phyloP scores from a whole-genome alignment of 2,888 invertebrate genomes.

The Sinopyrophorus schimmeli region DNA sequence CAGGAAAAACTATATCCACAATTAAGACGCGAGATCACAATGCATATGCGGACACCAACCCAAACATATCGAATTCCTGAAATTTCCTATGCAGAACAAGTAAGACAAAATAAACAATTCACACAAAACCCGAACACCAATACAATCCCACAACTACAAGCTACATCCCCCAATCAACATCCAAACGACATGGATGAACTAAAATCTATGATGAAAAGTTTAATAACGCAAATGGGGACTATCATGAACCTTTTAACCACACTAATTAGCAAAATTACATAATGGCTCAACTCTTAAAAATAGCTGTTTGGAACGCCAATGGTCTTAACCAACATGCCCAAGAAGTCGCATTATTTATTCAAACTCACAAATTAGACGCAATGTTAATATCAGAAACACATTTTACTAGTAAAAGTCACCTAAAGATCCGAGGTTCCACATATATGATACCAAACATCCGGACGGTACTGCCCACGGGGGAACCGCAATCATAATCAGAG shows the following conservation, averaged over 20 bases:
- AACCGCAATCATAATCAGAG: too few relatives aligned
- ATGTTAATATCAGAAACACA: too few relatives aligned
- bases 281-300: constrained; percentile 3
- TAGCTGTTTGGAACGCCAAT: too few relatives aligned
- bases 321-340: too few relatives aligned
- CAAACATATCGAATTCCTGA: constrained; percentile 1
- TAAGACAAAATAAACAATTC: not conserved
- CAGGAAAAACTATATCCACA: not conserved
- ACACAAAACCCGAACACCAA: not conserved
- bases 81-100: not conserved
- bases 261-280: constrained; percentile 3
- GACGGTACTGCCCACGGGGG: too few relatives aligned
- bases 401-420: too few relatives aligned
- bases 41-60: not conserved
- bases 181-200: constrained; percentile 5
- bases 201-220: constrained; percentile 8
- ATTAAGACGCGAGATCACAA: constrained; percentile 1
- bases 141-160: constrained; percentile 1
- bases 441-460: too few relatives aligned
- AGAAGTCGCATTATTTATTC: too few relatives aligned
- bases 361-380: too few relatives aligned
- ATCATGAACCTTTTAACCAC: constrained; percentile 8
- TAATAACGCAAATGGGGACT: constrained; percentile 9
- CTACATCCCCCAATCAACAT: constrained; percentile 1
- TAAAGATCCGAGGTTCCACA: too few relatives aligned